Evolutionary conservation across 2,888 invertebrate species (phyloP).

Genomic region (Argyresthia goedartella): DNA sequence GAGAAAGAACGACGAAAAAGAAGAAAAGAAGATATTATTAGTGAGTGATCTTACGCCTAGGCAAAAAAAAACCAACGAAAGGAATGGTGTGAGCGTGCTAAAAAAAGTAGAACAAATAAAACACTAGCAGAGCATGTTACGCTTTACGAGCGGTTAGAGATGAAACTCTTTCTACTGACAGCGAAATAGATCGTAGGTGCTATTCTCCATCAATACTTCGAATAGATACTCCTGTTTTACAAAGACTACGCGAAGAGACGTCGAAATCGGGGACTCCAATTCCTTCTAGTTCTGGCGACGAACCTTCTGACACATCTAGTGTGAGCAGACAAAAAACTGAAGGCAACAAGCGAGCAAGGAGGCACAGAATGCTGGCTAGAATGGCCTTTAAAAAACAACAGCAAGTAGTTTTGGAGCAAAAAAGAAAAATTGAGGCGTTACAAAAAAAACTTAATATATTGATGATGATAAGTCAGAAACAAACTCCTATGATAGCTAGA

Average conservation of each 20-base stretch:
- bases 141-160: background rate
- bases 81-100: slow-evolving; percentile 3
- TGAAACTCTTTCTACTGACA: background rate
- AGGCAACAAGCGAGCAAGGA: too few relatives aligned
- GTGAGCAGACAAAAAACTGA: too few relatives aligned
- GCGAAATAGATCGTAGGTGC: background rate
- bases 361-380: too few relatives aligned
- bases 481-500: background rate
- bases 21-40: slow-evolving; percentile 8
- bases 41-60: slow-evolving; percentile 4
- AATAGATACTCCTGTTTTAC: too few relatives aligned
- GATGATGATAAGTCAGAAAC: background rate
- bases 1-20: slow-evolving; percentile 7
- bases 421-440: slow-evolving; percentile 2
- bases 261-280: too few relatives aligned
- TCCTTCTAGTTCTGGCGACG: too few relatives aligned
- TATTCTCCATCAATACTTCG: too few relatives aligned
- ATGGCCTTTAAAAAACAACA: too few relatives aligned
- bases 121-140: background rate
- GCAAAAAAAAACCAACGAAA: background rate
- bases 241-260: too few relatives aligned
- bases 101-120: slow-evolving; percentile 6
- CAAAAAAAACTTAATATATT: background rate
- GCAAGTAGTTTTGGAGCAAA: slow-evolving; percentile 1
- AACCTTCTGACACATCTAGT: too few relatives aligned